phyloP scores from a whole-genome alignment of 2,113 vertebrate genomes.

The Ciconia stormi region DNA sequence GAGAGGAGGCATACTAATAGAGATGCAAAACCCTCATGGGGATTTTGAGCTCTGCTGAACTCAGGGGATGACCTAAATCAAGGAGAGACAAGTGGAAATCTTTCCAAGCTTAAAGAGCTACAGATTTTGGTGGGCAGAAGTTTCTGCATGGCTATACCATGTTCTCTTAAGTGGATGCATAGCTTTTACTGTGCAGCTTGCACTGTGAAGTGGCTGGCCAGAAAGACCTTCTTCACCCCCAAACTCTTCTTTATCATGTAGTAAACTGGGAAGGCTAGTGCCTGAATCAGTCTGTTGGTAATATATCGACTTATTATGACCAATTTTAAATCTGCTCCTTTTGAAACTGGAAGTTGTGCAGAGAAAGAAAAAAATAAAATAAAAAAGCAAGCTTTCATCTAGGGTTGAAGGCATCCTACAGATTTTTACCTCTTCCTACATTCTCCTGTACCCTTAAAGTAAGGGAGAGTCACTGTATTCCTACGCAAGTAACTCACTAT shows the following conservation, averaged over 20 bases:
- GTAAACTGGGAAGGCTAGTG: neutral
- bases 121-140: neutral
- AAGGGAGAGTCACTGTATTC: neutral
- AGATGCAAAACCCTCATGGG: neutral
- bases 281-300: neutral
- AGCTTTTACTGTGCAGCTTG: neutral
- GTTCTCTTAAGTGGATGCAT: neutral
- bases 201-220: neutral
- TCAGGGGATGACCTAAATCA: neutral
- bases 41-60: neutral
- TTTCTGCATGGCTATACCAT: neutral
- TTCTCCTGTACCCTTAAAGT: neutral
- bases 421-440: neutral
- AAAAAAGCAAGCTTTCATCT: neutral
- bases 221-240: neutral
- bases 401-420: neutral
- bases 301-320: neutral
- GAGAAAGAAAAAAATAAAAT: neutral
- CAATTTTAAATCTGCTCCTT: neutral
- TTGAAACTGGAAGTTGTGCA: neutral
- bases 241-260: neutral
- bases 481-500: neutral
- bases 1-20: neutral
- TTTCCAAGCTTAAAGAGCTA: neutral
- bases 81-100: neutral